A percentile compares a stretch with the other conserved stretches of the same genome.
Conservation (phyloP, 2,113 vertebrate species). For the Dipodomys spectabilis region DNA sequence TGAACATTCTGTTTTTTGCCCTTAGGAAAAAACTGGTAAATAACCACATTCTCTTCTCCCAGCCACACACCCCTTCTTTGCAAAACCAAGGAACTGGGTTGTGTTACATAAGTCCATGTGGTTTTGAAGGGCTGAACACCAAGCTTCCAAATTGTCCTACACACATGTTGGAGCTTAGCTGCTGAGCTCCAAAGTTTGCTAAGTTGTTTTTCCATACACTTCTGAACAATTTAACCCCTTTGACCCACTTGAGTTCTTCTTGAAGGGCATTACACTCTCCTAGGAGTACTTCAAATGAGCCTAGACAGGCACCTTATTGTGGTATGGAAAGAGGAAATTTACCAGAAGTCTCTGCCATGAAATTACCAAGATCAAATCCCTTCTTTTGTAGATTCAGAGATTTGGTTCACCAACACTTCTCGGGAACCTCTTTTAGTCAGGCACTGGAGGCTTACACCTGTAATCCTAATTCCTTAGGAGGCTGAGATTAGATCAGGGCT, state of each 20-base stretch:
- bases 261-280: background rate
- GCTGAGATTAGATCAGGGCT: too few species aligned
- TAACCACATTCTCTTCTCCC: conserved; percentile 68
- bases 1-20: conserved; percentile 76
- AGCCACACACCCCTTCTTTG: conserved; percentile 20
- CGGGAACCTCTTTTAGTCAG: background rate
- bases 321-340: conserved; percentile 30
- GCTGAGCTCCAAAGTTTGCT: conserved; percentile 50
- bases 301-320: background rate
- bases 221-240: conserved; percentile 25
- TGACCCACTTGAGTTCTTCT: background rate
- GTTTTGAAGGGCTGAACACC: conserved; percentile 63
- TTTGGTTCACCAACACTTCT: conserved; percentile 20
- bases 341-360: conserved; percentile 34
- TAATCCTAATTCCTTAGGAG: too few species aligned
- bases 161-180: conserved; percentile 41
- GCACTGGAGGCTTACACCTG: too few species aligned
- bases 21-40: conserved; percentile 75
- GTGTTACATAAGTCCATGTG: conserved; percentile 68
- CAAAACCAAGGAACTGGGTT: conserved; percentile 67
- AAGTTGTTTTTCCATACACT: conserved; percentile 54
- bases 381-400: background rate
- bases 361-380: background rate
- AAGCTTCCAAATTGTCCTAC: conserved; percentile 53
- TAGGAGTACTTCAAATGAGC: conserved; percentile 62